Percentiles rank a stretch among this genome's conserved stretches.
Evolutionary conservation across 2,113 vertebrate species (phyloP).

Genomic region (Danionella cerebrum): DNA sequence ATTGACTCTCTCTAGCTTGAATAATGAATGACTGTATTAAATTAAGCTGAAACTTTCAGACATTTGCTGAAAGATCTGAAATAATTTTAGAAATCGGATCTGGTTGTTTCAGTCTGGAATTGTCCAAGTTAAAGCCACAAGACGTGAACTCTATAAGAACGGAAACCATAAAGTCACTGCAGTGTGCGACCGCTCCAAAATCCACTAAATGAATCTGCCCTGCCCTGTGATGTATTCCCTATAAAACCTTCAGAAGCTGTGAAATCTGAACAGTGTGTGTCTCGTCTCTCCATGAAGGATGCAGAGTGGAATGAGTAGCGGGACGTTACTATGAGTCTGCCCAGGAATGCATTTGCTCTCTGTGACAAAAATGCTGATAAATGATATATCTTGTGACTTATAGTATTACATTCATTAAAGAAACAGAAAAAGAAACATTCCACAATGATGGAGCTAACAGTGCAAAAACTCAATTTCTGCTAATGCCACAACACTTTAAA

Average conservation of each 20-base stretch:
- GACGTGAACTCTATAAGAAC: background rate
- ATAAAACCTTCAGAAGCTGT: constrained; percentile 58
- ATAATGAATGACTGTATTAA: too few relatives aligned
- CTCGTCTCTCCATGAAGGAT: constrained; percentile 50
- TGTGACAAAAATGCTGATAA: too few relatives aligned
- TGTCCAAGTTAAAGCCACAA: background rate
- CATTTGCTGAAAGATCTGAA: background rate
- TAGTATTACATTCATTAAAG: too few relatives aligned
- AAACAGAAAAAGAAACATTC: too few relatives aligned
- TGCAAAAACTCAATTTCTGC: too few relatives aligned
- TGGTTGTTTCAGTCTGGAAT: background rate
- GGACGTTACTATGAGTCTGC: constrained; percentile 47
- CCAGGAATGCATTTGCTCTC: constrained; percentile 59
- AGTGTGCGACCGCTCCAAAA: constrained; percentile 45
- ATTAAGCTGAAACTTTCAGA: too few relatives aligned
- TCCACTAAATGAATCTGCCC: constrained; percentile 63
- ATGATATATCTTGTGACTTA: too few relatives aligned
- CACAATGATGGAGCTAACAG: too few relatives aligned
- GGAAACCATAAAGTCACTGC: background rate
- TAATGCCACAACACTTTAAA: too few relatives aligned
- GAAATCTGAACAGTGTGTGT: constrained; percentile 53
- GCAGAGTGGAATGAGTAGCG: background rate
- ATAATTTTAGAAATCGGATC: background rate
- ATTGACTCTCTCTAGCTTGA: too few relatives aligned
- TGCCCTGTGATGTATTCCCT: constrained; percentile 62